Evolutionary conservation across 1,140 invertebrate species (phyloP).

Genomic region (Halesus radiatus): DNA sequence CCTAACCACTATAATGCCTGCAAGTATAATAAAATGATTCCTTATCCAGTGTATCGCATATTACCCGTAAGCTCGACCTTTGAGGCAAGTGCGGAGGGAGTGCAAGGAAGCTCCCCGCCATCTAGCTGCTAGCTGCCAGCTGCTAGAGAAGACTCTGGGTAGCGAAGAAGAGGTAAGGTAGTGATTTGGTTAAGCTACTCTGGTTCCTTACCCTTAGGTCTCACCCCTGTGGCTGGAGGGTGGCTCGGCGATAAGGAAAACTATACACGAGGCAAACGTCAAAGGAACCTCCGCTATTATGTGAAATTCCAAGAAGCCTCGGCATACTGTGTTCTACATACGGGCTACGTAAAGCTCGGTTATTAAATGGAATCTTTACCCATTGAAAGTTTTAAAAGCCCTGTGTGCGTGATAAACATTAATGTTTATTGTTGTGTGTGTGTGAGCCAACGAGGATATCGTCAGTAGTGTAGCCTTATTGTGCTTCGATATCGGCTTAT

Average conservation of each 20-base stretch:
- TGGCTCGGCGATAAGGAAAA: slow-evolving; percentile 42
- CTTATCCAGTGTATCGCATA: slow-evolving; percentile 4
- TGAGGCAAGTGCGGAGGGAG: not conserved
- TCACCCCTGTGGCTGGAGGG: slow-evolving; percentile 17
- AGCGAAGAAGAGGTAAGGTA: not conserved
- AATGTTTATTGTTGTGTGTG: slow-evolving; percentile 26
- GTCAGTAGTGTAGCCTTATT: not conserved
- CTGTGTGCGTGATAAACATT: slow-evolving; percentile 26
- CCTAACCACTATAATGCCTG: not conserved
- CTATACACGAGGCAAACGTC: slow-evolving; percentile 46
- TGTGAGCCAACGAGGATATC: not conserved
- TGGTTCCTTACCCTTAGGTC: slow-evolving; percentile 23
- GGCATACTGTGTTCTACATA: slow-evolving; percentile 11
- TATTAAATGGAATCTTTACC: slow-evolving; percentile 32
- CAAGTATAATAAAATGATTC: not conserved
- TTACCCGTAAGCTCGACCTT: not conserved
- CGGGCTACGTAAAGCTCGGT: slow-evolving; percentile 15
- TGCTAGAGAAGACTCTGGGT: not conserved
- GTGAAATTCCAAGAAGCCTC: slow-evolving; percentile 47
- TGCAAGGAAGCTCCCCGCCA: too few relatives aligned
- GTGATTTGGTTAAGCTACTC: slow-evolving; percentile 26
- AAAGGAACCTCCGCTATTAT: slow-evolving; percentile 47
- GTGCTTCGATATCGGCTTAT: too few relatives aligned
- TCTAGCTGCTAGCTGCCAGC: too few relatives aligned
- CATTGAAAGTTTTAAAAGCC: slow-evolving; percentile 28